Percentiles rank a stretch among this genome's conserved stretches.
These are phyloP conservation scores for Aphelinus atriplicis DNA, from an alignment of 1,140 invertebrate genomes.

Conservation along the genomic window DNA sequence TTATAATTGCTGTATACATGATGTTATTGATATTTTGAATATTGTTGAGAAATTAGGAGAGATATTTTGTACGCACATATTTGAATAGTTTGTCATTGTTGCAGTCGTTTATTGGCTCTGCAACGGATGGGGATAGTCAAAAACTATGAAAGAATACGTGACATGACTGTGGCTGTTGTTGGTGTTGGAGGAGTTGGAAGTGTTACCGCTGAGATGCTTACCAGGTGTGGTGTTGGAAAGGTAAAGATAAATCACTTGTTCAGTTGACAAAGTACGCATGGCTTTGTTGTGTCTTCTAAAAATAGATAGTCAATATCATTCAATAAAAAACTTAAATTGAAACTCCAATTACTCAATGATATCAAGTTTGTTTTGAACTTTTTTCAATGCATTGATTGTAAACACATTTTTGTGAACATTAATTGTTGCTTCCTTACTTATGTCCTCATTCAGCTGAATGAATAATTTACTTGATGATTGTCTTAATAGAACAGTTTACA, in stretches of 20 bases:
- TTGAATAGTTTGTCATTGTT: conserved; percentile 45
- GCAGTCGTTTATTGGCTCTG: conserved; percentile 96
- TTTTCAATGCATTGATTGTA: no score
- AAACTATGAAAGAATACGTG: conserved; percentile 96
- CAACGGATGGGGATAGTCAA: conserved; percentile 99
- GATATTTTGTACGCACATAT: no score
- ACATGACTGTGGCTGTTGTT: conserved; percentile 91
- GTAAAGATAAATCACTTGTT: conserved; percentile 61
- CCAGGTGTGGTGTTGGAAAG: conserved; percentile 97
- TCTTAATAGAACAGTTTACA: conserved; percentile 36
- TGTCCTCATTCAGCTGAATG: neutral
- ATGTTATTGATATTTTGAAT: no score
- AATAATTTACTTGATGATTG: conserved; percentile 28
- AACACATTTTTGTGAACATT: no score
- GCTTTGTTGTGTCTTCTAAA: no score
- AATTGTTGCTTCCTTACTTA: no score
- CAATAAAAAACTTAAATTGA: no score
- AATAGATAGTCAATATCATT: no score
- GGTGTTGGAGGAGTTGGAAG: conserved; percentile 99
- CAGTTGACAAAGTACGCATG: neutral
- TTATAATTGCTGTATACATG: no score
- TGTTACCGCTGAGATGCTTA: conserved; percentile 99
- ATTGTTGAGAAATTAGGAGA: no score
- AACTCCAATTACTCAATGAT: no score
- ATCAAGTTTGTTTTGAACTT: no score